These are phyloP conservation scores for Beroe forskalii DNA, from an alignment of 37 sponge, comb jelly and placozoan species.

Conservation along the genomic window DNA sequence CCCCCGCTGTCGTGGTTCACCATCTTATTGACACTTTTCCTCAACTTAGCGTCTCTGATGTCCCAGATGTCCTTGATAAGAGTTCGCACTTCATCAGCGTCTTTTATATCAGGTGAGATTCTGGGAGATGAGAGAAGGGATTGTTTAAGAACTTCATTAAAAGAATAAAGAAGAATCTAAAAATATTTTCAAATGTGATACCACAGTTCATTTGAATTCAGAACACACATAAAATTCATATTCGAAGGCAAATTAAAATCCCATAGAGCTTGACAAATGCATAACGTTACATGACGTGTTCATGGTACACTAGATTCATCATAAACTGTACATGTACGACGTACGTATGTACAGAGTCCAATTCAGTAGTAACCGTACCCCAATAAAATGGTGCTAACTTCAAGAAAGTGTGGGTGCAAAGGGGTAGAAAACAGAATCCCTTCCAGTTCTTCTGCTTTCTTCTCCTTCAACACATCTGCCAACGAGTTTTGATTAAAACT, in stretches of 20 bases:
- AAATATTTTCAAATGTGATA: too few species aligned
- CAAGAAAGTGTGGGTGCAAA: constrained; percentile 30
- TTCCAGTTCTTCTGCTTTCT: constrained; percentile 62
- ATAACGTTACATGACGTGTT: too few species aligned
- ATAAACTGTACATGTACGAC: too few species aligned
- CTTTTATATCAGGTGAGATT: constrained; percentile 84
- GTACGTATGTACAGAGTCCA: too few species aligned
- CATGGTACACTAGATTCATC: too few species aligned
- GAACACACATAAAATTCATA: too few species aligned
- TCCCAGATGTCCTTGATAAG: constrained; percentile 97
- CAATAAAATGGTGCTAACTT: constrained; percentile 17
- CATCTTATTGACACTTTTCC: constrained; percentile 87
- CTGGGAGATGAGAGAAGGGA: too few species aligned
- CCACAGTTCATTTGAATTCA: too few species aligned
- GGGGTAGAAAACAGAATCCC: constrained; percentile 4
- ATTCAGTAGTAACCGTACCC: too few species aligned
- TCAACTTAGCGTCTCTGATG: constrained; percentile 86
- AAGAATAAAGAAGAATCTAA: too few species aligned
- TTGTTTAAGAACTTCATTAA: too few species aligned
- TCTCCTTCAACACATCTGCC: constrained; percentile 44
- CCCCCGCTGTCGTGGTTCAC: constrained; percentile 65
- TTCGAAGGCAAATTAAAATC: not conserved
- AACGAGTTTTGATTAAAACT: not conserved
- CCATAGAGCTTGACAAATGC: too few species aligned
- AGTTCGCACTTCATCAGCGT: constrained; percentile 86